Percentiles rank a stretch among this genome's conserved stretches.
Conservation (phyloP, 1,140 invertebrate species). For the Bombus cullumanus region DNA sequence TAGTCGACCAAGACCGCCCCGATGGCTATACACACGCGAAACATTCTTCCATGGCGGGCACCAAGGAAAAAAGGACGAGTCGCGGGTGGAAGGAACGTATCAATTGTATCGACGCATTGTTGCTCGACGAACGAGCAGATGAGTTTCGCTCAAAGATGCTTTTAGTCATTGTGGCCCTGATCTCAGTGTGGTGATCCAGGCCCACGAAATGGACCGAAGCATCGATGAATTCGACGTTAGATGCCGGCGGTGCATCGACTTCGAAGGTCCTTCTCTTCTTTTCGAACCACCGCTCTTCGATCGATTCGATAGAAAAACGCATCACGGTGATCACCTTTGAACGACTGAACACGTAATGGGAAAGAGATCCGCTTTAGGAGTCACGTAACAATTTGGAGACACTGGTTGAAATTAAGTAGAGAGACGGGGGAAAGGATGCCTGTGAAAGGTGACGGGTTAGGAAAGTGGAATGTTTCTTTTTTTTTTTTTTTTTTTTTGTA, state of each 20-base stretch:
- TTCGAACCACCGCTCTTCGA: conserved; percentile 17
- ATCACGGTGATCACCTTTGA: conserved; percentile 15
- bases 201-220: conserved; percentile 9
- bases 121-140: conserved; percentile 64
- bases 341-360: background rate
- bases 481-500: too few species aligned
- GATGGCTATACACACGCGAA: conserved; percentile 7
- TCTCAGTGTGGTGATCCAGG: conserved; percentile 12
- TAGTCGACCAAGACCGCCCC: conserved; percentile 24
- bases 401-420: background rate
- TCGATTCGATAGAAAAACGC: conserved; percentile 47
- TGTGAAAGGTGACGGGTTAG: too few species aligned
- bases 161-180: conserved; percentile 69
- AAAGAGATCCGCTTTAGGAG: background rate
- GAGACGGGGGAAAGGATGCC: too few species aligned
- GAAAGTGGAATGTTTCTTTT: background rate
- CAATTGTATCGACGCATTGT: conserved; percentile 73
- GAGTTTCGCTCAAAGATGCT: conserved; percentile 73
- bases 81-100: conserved; percentile 56
- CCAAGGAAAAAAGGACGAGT: conserved; percentile 33
- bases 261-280: conserved; percentile 4
- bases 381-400: background rate
- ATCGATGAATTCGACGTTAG: conserved; percentile 50
- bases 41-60: background rate
- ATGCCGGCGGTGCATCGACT: conserved; percentile 1